phyloP scores from a whole-genome alignment of 2,888 invertebrate genomes.

The Aethes cnicana region DNA sequence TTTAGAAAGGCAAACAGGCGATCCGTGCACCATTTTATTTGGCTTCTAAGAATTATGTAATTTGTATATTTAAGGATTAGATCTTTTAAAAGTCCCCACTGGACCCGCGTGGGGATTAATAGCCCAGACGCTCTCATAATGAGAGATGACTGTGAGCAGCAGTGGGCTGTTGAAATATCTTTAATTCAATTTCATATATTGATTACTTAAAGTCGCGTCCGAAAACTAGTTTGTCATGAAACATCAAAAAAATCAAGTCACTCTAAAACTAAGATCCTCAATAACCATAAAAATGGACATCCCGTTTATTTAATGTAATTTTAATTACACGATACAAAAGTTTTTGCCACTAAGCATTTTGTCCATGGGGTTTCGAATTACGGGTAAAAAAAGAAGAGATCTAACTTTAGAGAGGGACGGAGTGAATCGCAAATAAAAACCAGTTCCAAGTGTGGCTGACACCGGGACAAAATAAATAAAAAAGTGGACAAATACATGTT shows the following conservation, averaged over 20 bases:
- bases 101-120: no score
- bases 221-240: neutral
- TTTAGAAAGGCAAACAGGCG: neutral
- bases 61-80: no score
- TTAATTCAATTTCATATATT: no score
- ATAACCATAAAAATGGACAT: conserved; percentile 14
- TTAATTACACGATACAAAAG: conserved; percentile 11
- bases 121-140: no score
- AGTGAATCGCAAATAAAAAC: conserved; percentile 29
- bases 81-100: no score
- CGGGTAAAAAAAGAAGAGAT: conserved; percentile 37
- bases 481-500: no score
- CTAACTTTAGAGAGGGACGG: conserved; percentile 37
- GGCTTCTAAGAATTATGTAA: no score
- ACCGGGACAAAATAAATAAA: conserved; percentile 35
- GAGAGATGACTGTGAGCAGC: no score
- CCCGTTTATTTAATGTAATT: conserved; percentile 17
- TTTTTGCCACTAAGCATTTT: conserved; percentile 18
- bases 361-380: conserved; percentile 25
- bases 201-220: no score
- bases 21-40: no score
- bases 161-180: no score
- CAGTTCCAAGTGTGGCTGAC: conserved; percentile 38
- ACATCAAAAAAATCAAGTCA: neutral
- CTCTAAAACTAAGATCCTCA: neutral